Percentiles rank a stretch among this genome's conserved stretches.
These are phyloP conservation scores for Apostichopus japonicus DNA, from an alignment of 35 echinoderm and acorn worm genomes.

Conservation along the genomic window DNA sequence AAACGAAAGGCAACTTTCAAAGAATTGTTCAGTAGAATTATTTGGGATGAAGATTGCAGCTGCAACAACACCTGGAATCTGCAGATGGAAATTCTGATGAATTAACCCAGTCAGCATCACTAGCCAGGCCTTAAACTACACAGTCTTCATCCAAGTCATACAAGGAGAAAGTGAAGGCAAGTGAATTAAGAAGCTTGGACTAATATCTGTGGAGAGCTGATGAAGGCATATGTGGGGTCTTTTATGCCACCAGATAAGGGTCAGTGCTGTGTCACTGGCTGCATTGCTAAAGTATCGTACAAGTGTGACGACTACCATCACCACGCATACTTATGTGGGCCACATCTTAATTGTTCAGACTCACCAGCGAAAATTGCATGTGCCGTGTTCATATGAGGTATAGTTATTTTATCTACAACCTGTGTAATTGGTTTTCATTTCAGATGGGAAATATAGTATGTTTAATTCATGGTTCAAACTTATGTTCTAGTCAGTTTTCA, in stretches of 20 bases:
- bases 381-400: not conserved
- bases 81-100: no score
- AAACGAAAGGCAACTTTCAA: no score
- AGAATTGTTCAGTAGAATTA: no score
- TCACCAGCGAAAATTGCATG: not conserved
- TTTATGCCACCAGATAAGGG: not conserved
- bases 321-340: not conserved
- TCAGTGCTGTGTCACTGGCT: not conserved
- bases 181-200: no score
- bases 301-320: not conserved
- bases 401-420: not conserved
- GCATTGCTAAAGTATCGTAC: not conserved
- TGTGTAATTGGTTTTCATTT: no score
- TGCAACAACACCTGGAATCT: no score
- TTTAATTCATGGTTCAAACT: no score
- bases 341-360: conserved; percentile 20
- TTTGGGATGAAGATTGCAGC: no score
- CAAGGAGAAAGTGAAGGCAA: conserved; percentile 28
- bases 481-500: no score
- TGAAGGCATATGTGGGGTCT: not conserved
- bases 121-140: not conserved
- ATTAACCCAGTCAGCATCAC: not conserved
- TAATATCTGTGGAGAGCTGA: not conserved
- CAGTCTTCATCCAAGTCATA: not conserved
- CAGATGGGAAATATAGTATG: no score